phyloP scores from a whole-genome alignment of 2,113 vertebrate species.

The Mixornis gularis region DNA sequence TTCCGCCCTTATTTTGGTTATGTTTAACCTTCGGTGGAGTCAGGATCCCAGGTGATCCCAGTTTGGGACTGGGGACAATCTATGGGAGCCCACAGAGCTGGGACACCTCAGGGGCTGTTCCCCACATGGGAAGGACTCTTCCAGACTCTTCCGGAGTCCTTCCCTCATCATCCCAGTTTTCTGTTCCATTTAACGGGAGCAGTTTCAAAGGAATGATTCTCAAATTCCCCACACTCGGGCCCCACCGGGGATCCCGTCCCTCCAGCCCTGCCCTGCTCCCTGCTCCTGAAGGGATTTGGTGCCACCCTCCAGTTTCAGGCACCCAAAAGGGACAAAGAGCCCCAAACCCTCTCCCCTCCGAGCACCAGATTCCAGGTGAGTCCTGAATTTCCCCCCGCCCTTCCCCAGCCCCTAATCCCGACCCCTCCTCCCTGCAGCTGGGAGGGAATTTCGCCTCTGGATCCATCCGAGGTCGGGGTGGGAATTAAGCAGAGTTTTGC shows the following conservation, averaged over 20 bases:
- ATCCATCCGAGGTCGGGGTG: constrained; percentile 1
- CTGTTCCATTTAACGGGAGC: background rate
- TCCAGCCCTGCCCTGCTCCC: background rate
- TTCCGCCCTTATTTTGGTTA: background rate
- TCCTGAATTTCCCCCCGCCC: too few species aligned
- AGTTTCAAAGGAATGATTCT: background rate
- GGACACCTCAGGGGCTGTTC: background rate
- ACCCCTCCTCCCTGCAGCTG: constrained; percentile 11
- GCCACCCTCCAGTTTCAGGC: background rate
- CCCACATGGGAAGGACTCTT: fast-evolving
- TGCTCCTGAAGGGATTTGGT: background rate
- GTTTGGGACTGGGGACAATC: background rate
- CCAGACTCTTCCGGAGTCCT: too few species aligned
- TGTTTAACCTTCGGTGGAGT: background rate
- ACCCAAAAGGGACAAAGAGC: background rate
- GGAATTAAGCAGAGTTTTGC: constrained; percentile 29
- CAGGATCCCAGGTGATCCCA: fast-evolving
- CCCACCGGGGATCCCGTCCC: fast-evolving
- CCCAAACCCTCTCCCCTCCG: background rate
- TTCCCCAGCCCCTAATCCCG: constrained; percentile 43
- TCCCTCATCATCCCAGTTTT: background rate
- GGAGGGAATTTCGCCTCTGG: constrained; percentile 45
- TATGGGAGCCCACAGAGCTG: too few species aligned
- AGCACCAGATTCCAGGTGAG: background rate
- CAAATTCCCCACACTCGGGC: background rate